These are phyloP conservation scores for Rhincodon typus DNA, from an alignment of 2,797 vertebrate species.

Conservation along the genomic window DNA sequence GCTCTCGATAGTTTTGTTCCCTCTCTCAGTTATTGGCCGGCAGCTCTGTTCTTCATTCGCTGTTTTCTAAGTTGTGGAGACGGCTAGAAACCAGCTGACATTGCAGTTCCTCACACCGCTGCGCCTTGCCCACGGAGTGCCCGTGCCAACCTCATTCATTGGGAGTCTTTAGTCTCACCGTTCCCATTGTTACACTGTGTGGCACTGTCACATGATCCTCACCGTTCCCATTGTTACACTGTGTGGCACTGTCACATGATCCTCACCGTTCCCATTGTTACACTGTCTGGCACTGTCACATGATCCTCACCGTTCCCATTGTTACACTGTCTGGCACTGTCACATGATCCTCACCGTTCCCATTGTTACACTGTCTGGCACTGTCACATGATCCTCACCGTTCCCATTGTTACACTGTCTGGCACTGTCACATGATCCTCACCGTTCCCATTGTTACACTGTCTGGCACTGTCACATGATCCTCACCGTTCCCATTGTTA, in stretches of 20 bases:
- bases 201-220: background rate
- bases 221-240: background rate
- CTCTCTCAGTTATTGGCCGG: background rate
- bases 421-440: background rate
- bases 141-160: too few relatives aligned
- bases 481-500: background rate
- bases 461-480: background rate
- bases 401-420: background rate
- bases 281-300: background rate
- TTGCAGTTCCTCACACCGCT: background rate
- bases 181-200: background rate
- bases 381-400: background rate
- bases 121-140: background rate
- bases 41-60: background rate
- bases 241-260: background rate
- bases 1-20: background rate
- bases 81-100: background rate
- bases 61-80: background rate
- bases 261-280: background rate
- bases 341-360: background rate
- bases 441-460: background rate
- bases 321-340: background rate
- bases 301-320: background rate
- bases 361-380: background rate
- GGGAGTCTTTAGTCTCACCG: background rate